These are phyloP conservation scores for Zosterops borbonicus DNA, from an alignment of 2,113 vertebrate species.

Conservation along the genomic window DNA sequence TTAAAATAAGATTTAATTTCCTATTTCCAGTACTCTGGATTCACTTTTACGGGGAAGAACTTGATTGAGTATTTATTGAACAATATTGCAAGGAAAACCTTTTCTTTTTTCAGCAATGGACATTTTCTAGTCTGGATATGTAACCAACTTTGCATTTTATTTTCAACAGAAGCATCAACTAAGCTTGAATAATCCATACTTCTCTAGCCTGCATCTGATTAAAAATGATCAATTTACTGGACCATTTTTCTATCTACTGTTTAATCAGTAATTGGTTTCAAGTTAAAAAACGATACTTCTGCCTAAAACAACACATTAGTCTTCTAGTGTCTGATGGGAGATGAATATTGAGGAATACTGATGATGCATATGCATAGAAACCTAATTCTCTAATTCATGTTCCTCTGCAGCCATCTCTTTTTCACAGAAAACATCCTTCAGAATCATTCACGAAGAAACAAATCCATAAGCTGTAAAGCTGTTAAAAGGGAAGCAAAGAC, in stretches of 20 bases:
- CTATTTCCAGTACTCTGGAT: not conserved
- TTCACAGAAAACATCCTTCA: not conserved
- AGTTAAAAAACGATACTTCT: not conserved
- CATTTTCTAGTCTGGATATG: not conserved
- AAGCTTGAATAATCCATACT: conserved; percentile 78
- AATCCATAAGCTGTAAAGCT: accelerated
- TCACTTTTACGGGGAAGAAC: not conserved
- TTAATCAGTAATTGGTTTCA: conserved; percentile 42
- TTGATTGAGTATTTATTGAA: not conserved
- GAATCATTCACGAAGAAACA: not conserved
- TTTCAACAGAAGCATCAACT: conserved; percentile 69
- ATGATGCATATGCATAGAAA: not conserved
- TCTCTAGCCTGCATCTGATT: conserved; percentile 2
- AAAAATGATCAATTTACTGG: conserved; percentile 40
- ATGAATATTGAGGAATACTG: not conserved
- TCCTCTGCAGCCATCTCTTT: not conserved
- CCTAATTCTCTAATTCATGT: not conserved
- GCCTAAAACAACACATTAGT: not conserved
- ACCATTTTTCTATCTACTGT: conserved; percentile 1
- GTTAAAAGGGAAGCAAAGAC: not conserved
- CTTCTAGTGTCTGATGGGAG: not conserved
- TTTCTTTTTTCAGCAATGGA: not conserved
- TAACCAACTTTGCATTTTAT: conserved; percentile 30
- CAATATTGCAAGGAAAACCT: not conserved
- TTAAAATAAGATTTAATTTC: not conserved